These are phyloP conservation scores for Cephalotes varians DNA, from an alignment of 2,888 invertebrate species.

Conservation along the genomic window DNA sequence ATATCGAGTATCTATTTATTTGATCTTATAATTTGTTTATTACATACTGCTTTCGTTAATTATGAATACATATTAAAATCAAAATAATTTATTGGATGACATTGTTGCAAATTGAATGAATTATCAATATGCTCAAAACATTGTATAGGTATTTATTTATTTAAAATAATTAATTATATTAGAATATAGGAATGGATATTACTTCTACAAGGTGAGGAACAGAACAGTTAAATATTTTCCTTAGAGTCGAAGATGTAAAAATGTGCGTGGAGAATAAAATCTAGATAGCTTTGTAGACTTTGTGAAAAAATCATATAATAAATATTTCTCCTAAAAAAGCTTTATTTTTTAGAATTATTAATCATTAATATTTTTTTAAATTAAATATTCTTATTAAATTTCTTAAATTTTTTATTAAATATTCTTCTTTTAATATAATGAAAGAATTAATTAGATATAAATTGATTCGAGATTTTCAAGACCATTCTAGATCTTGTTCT, in stretches of 20 bases:
- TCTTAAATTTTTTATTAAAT: too few species aligned
- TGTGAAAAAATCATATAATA: not conserved
- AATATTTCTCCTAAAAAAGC: not conserved
- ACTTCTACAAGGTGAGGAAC: not conserved
- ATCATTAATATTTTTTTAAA: not conserved
- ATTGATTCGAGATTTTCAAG: not conserved
- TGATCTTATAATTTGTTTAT: not conserved
- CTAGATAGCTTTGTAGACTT: not conserved
- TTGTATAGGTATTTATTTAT: slow-evolving; percentile 1
- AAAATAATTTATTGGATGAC: slow-evolving; percentile 6
- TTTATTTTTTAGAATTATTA: not conserved
- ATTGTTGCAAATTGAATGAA: slow-evolving; percentile 2
- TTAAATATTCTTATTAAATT: not conserved
- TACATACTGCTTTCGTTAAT: not conserved
- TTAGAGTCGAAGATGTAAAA: not conserved
- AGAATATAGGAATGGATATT: not conserved
- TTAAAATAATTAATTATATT: not conserved
- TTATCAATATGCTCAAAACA: not conserved
- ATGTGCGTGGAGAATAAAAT: not conserved
- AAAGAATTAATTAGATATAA: not conserved
- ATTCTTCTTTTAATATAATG: not conserved
- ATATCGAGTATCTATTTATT: not conserved
- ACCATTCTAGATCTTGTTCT: not conserved
- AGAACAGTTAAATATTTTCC: not conserved
- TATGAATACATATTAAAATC: not conserved